These are phyloP conservation scores for Nomia melanderi DNA, from an alignment of 1,140 invertebrate species.

Conservation along the genomic window DNA sequence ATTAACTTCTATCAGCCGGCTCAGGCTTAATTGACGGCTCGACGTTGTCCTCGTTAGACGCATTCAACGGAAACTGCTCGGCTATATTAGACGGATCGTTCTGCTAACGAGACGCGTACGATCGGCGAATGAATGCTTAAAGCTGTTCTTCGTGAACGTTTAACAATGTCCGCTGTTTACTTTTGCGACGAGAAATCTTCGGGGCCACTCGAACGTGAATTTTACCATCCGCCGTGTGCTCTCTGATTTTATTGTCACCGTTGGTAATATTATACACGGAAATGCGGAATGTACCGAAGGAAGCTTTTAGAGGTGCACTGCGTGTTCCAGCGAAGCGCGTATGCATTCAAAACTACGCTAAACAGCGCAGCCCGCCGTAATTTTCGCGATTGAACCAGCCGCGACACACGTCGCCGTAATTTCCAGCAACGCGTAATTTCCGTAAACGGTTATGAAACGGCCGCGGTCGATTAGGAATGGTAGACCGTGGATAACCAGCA, in stretches of 20 bases:
- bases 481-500: constrained; percentile 1
- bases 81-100: not conserved
- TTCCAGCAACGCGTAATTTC: constrained; percentile 11
- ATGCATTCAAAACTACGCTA: not conserved
- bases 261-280: too few relatives aligned
- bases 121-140: too few relatives aligned
- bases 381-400: constrained; percentile 3
- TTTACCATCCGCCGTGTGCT: too few relatives aligned
- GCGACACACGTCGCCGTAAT: constrained; percentile 2
- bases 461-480: constrained; percentile 2
- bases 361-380: not conserved
- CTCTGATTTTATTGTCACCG: too few relatives aligned
- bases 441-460: constrained; percentile 6
- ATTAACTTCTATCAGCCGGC: constrained; percentile 13
- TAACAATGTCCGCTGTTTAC: too few relatives aligned
- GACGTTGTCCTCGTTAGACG: not conserved
- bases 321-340: not conserved
- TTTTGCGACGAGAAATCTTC: too few relatives aligned
- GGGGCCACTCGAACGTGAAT: too few relatives aligned
- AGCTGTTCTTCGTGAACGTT: too few relatives aligned
- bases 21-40: not conserved
- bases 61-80: not conserved
- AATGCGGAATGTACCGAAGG: too few relatives aligned
- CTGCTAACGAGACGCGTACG: not conserved
- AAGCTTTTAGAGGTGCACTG: not conserved